Conservation (phyloP, 2,888 invertebrate genomes). For the Spodoptera picta region DNA sequence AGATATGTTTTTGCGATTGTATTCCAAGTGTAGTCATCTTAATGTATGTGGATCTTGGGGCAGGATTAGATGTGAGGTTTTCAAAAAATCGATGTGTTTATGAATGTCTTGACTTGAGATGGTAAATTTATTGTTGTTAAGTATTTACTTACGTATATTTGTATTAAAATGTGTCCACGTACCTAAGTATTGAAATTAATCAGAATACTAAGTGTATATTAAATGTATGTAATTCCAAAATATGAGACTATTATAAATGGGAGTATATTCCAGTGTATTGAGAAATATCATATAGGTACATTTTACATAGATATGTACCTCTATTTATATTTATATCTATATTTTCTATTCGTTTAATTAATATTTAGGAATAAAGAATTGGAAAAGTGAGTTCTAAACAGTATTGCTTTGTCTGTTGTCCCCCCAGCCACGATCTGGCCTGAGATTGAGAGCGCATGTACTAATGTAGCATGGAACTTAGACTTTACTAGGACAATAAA, state of each 20-base stretch:
- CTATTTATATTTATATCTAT: slow-evolving; percentile 54
- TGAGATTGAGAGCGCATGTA: slow-evolving; percentile 59
- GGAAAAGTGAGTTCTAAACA: slow-evolving; percentile 39
- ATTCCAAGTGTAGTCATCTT: slow-evolving; percentile 67
- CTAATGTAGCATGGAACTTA: slow-evolving; percentile 78
- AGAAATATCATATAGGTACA: slow-evolving; percentile 55
- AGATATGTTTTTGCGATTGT: slow-evolving; percentile 75
- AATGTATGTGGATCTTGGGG: slow-evolving; percentile 62
- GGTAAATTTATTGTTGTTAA: slow-evolving; percentile 83
- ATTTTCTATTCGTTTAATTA: slow-evolving; percentile 59
- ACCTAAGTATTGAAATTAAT: slow-evolving; percentile 72
- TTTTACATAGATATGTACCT: slow-evolving; percentile 50
- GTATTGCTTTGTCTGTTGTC: slow-evolving; percentile 59
- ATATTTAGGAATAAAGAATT: slow-evolving; percentile 45
- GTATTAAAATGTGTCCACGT: slow-evolving; percentile 75
- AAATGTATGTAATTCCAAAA: slow-evolving; percentile 70
- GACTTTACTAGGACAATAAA: slow-evolving; percentile 88
- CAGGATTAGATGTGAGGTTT: slow-evolving; percentile 68
- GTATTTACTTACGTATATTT: slow-evolving; percentile 78
- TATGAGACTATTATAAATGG: slow-evolving; percentile 61
- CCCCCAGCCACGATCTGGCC: slow-evolving; percentile 52
- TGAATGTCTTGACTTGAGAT: slow-evolving; percentile 67
- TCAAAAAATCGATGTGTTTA: slow-evolving; percentile 69
- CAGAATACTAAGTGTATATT: slow-evolving; percentile 63
- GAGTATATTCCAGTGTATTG: slow-evolving; percentile 59